Base-by-base conservation (phyloP, 2,888 invertebrate species). In the Glaucopsyche alexis region DNA sequence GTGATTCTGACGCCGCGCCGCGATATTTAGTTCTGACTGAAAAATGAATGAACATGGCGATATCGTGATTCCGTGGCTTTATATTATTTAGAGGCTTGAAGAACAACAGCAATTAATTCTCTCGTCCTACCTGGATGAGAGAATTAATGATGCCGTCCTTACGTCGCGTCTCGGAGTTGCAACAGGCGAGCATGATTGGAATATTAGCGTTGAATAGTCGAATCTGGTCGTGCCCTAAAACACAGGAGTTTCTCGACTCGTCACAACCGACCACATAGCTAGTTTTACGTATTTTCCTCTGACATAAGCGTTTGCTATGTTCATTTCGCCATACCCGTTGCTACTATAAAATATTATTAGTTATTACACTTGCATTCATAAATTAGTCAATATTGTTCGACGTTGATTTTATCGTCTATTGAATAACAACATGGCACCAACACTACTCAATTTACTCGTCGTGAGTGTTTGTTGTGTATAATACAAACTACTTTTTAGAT, bases 371-470 rank as follows among this genome's bases (percentile, higher is more conserved):
- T 52, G 55, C 19, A 55, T 55, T 14, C 16, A 52, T 52, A 52
- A 52, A 16, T 52, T 55, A 55, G 55, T 55, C 9, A 19, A 19
- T 55, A 55, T 55, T 55, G 55, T 55, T 16, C 16, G 16, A 11
- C 55, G 55, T 55, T 55, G 55, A 16, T 55, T 55, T 55, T 55
- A 55, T 55, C 9, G 55, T 55, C 55, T 19, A 55, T 55, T 55
- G 55, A 55, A 55, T 55, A 55, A 16, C 52, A 8, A 52, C 55
- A 55, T 16, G 19, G 19, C 52, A 52, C 52, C 19, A 14, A 52
- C 52, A 1, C 55, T 19, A 19, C 55, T 55, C 19, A 55, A 55
- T 19, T 55, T 19, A 55, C 19, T 55, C 19, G 9, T 55, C 7
- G 16, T 9, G 0, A 55, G 55, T 55, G 55, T 55, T 55, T 16